Evolutionary conservation across 1,140 invertebrate species (phyloP), one percentile per base, ranked within the genome.

Genomic region (Drosophila insularis): DNA sequence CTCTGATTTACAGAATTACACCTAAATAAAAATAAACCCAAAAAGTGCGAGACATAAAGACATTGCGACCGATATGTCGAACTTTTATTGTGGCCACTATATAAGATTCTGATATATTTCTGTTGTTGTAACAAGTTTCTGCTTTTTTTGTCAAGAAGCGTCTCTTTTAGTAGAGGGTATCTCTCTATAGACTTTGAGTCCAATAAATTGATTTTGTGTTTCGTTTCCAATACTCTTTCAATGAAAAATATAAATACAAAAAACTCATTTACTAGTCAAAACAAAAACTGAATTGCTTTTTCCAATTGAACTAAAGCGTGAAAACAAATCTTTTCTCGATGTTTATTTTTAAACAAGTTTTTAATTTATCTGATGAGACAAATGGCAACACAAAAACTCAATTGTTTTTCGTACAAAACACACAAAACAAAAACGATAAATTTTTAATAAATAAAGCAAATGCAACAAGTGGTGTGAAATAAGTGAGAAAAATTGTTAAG

Each of bases 391-490:
- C 64, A 75, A 71, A 27, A 27, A 35, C 14, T 10, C 17, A 46
- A 46, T 19, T 46, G 10, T 21, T 21, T 10, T 50, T 5, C 27
- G 6, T 11, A 11, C 8, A 35, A 35, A 31, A 11, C 7, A 35
- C 32, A 21, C 3, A 50, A 14, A 50, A 46, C 2, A 17, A n/a
- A 46, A 8, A 13, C 3, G 7, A 50, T 50, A 50, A 50, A 50
- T 50, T 21, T 50, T 50, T 50, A 50, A 50, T 50, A 75, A 58
- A 75, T 35, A 5, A 54, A 71, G 76, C 77, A 37, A 2, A 17
- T 2, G 55, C 74, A 66, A 67, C 63, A 78, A 67, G 68, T 71
- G 54, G 32, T 35, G 35, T 4, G 35, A 3, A 37, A 37, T 13
- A 37, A 37, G 11, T 37, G 35, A 37, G 35, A 50, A 56, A 17